phyloP scores from a whole-genome alignment of 2,113 vertebrate genomes.

The Apteryx owenii region DNA sequence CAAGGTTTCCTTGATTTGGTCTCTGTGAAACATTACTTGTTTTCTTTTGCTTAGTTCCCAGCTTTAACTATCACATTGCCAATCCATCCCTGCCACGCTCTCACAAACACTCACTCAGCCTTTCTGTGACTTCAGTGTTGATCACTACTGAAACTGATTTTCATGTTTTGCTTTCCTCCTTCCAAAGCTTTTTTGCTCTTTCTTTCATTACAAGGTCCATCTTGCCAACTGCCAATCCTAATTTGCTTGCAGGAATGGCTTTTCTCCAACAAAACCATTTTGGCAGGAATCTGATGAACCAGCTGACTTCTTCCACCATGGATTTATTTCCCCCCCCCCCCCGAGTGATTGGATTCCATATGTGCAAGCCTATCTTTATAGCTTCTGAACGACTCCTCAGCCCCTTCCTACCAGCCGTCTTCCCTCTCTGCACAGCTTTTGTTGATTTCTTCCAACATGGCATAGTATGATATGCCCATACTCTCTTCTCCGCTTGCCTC shows the following conservation, averaged over 20 bases:
- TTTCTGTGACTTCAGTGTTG: not conserved
- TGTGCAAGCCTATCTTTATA: not conserved
- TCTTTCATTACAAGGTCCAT: not conserved
- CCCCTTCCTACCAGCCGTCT: not conserved
- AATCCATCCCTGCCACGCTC: not conserved
- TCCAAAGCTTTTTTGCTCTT: not conserved
- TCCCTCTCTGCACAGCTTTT: not conserved
- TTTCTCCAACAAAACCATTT: not conserved
- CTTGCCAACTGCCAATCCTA: not conserved
- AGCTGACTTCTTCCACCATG: not conserved
- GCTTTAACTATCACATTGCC: not conserved
- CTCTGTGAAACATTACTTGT: conserved; percentile 28
- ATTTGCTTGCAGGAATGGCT: not conserved
- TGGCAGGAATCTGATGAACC: not conserved
- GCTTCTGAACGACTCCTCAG: not conserved
- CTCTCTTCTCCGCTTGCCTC: not conserved
- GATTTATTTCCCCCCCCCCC: not conserved
- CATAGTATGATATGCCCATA: not conserved
- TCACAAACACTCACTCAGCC: not conserved
- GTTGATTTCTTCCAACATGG: not conserved
- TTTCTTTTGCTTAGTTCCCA: conserved; percentile 37
- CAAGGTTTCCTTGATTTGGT: not conserved
- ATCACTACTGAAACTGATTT: not conserved
- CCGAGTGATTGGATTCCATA: not conserved
- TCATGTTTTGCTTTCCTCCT: not conserved